phyloP scores from a whole-genome alignment of 2,888 invertebrate species.

The Gryllus longicercus region DNA sequence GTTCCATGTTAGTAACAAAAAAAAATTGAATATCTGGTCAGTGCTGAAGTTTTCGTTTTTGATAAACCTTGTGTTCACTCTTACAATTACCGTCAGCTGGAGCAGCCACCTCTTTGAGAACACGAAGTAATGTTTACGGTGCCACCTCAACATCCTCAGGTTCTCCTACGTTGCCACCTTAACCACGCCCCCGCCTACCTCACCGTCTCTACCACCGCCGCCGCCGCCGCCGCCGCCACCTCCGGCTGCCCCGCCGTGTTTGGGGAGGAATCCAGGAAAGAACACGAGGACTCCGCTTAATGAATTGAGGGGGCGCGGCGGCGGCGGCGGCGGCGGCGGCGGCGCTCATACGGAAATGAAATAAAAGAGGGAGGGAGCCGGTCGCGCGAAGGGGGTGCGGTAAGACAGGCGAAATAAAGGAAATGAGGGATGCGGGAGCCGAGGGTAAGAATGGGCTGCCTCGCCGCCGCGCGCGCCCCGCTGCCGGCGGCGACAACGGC shows the following conservation, averaged over 20 bases:
- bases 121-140: too few species aligned
- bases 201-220: background rate
- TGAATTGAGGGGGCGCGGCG: conserved; percentile 1
- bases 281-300: conserved; percentile 8
- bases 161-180: background rate
- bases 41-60: too few species aligned
- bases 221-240: too few species aligned
- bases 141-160: background rate
- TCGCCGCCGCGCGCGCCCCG: background rate
- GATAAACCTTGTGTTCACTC: too few species aligned
- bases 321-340: background rate
- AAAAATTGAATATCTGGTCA: too few species aligned
- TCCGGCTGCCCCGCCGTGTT: background rate
- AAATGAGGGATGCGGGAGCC: background rate
- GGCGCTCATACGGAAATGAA: conserved; percentile 12
- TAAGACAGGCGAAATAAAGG: conserved; percentile 17
- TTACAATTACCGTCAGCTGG: too few species aligned
- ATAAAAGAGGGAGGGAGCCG: background rate
- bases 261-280: conserved; percentile 17
- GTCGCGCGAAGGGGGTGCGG: background rate
- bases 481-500: background rate
- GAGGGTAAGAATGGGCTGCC: background rate
- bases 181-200: too few species aligned
- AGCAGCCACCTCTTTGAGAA: too few species aligned
- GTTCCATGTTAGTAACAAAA: too few species aligned